Base-by-base conservation (phyloP, 64 coral and sea anemone species). In the Stylophora pistillata region DNA sequence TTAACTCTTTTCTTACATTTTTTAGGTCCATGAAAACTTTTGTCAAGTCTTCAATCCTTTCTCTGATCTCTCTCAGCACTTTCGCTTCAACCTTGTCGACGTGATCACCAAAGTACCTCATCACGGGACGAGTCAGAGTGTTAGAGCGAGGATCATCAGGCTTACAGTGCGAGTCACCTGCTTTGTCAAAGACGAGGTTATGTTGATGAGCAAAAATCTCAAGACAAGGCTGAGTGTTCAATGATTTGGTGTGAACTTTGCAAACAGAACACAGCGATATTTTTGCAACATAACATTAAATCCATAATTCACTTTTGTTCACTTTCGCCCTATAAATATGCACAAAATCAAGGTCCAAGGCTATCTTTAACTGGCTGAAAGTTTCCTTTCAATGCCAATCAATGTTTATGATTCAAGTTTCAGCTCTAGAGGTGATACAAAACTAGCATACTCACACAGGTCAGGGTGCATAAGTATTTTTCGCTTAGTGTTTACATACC, bases 41-140 rank as follows among this genome's bases (percentile, higher is more conserved):
- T 32, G 89, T 81, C 89, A 91, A 85, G 21, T 71, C 73, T 52
- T 82, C 72, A 61, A 91, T 85, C 68, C 59, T 79, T 69, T 13
- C 23, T 66, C 62, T 85, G 53, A 91, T 91, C 9, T 85, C 89
- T 26, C 29, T 66, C 17, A 91, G 73, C 13, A 91, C 25, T 30
- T 74, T 82, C 53, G 78, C 58, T 34, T 41, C 89, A 5, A 85
- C 79, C 37, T 20, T 74, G 18, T 85, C 73, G 12, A 65, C 73
- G 33, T 58, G 15, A 30, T 91, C 77, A 25, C 79, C 89, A 16
- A 91, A 29, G 9, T 81, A 81, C 15, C 56, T 70, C 65, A 85
- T 73, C 30, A 91, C 26, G 15, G 85, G 85, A n/a, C 85, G 70
- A 18, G 74, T 15, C 29, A 87, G 27, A 12, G 16, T 32, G 71